A percentile compares a stretch with the other conserved stretches of the same genome.
Conservation (phyloP, 2,797 vertebrate species). For the Sternarchorhynchus goeldii region DNA sequence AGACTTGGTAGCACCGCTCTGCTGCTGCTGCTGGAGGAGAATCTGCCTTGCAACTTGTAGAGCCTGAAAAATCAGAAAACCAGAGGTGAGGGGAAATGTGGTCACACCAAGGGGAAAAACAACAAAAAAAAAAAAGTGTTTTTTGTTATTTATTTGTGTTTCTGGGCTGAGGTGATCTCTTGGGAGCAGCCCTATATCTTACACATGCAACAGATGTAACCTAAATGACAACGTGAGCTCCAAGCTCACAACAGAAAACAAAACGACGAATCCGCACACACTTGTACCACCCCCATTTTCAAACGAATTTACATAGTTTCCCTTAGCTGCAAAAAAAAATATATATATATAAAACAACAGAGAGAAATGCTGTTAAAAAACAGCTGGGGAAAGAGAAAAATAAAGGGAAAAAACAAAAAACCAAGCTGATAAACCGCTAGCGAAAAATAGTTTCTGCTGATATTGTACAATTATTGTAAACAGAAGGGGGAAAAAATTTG, state of each 20-base stretch:
- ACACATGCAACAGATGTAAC: slow-evolving; percentile 56
- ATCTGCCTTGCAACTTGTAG: slow-evolving; percentile 95
- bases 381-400: slow-evolving; percentile 24
- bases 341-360: background rate
- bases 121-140: slow-evolving; percentile 27
- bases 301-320: slow-evolving; percentile 57
- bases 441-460: slow-evolving; percentile 63
- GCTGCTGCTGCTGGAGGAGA: slow-evolving; percentile 84
- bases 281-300: slow-evolving; percentile 54
- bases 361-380: slow-evolving; percentile 66
- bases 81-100: slow-evolving; percentile 40
- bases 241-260: slow-evolving; percentile 61
- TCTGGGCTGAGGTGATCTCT: slow-evolving; percentile 43
- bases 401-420: background rate
- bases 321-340: slow-evolving; percentile 48
- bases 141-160: slow-evolving; percentile 54
- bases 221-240: slow-evolving; percentile 58
- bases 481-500: slow-evolving; percentile 47
- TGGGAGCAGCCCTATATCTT: slow-evolving; percentile 57
- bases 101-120: slow-evolving; percentile 43
- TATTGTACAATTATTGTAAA: slow-evolving; percentile 61
- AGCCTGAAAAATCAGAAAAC: slow-evolving; percentile 73
- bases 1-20: slow-evolving; percentile 84
- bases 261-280: slow-evolving; percentile 57
- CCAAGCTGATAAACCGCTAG: slow-evolving; percentile 51